Percentiles rank a stretch among this genome's conserved stretches.
Conservation (phyloP, 2,888 invertebrate genomes). For the Pristionchus mayeri region DNA sequence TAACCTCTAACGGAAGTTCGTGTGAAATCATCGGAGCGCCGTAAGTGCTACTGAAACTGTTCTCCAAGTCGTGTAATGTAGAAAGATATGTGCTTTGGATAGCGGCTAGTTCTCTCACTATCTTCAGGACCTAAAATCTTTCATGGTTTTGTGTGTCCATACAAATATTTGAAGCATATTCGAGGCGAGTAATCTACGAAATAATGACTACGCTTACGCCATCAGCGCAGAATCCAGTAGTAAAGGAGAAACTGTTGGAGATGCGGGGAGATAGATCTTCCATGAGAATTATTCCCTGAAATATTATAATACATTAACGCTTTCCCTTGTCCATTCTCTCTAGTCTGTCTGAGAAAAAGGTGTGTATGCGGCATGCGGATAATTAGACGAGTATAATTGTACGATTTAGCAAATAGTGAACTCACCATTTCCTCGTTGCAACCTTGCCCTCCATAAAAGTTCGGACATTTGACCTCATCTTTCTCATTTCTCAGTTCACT, state of each 20-base stretch:
- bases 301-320: background rate
- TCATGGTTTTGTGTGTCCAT: too few species aligned
- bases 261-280: background rate
- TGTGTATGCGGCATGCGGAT: too few species aligned
- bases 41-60: background rate
- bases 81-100: slow-evolving; percentile 25
- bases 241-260: background rate
- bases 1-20: too few species aligned
- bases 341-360: too few species aligned
- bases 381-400: too few species aligned
- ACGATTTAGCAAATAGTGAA: too few species aligned
- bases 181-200: too few species aligned
- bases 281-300: slow-evolving; percentile 14
- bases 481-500: background rate
- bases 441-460: background rate
- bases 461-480: background rate
- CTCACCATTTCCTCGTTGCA: background rate
- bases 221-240: background rate
- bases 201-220: too few species aligned
- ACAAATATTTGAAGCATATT: too few species aligned
- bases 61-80: background rate
- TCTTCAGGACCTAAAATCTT: background rate
- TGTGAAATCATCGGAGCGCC: too few species aligned
- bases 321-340: too few species aligned
- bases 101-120: background rate